Percentiles rank a stretch among this genome's conserved stretches.
These are phyloP conservation scores for Bhutanitis thaidina DNA, from an alignment of 2,888 invertebrate species.

Conservation along the genomic window DNA sequence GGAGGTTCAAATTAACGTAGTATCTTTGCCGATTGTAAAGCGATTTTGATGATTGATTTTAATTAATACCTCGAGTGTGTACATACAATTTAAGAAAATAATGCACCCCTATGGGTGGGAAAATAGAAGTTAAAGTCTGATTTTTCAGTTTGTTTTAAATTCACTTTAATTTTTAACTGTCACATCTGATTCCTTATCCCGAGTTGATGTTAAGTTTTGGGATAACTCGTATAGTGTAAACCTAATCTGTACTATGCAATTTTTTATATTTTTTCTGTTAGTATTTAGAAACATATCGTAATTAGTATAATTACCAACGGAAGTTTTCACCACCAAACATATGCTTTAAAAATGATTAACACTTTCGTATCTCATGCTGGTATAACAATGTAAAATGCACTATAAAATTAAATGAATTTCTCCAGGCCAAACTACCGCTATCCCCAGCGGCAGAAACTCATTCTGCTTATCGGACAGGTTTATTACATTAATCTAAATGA, in stretches of 20 bases:
- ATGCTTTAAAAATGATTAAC: not conserved
- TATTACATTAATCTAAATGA: conserved; percentile 18
- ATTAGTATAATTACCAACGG: not conserved
- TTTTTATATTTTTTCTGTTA: not conserved
- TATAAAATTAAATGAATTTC: conserved; percentile 58
- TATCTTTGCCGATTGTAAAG: no score
- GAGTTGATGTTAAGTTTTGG: no score
- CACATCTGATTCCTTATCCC: no score
- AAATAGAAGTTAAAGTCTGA: no score
- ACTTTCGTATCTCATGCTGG: not conserved
- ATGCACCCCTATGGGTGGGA: no score
- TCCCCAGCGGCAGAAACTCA: conserved; percentile 51
- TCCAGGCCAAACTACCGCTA: conserved; percentile 38
- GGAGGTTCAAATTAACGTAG: no score
- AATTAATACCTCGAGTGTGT: no score
- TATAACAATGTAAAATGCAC: conserved; percentile 16
- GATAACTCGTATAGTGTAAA: no score
- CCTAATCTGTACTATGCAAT: not conserved
- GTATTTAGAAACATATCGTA: not conserved
- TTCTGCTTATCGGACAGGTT: conserved; percentile 48
- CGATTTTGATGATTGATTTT: no score
- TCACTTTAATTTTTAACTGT: no score
- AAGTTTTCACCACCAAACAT: not conserved
- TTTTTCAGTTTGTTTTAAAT: no score
- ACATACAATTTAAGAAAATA: no score